Evolutionary conservation across 2,888 invertebrate species (phyloP).

Genomic region (Sarcophaga subvicina): DNA sequence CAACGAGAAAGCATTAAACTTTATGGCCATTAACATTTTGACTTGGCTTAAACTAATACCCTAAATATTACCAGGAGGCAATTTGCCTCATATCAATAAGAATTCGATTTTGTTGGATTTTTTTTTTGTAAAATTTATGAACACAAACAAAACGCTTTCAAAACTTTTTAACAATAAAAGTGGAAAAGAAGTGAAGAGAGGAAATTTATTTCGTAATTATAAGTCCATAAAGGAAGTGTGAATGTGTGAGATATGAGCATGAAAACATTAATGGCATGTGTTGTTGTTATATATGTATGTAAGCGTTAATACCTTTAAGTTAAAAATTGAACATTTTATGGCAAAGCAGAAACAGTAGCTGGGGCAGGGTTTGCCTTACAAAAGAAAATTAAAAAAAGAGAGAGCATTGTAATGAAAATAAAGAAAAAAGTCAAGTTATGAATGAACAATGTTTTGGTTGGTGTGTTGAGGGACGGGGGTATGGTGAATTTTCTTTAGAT

Average conservation of each 20-base stretch:
- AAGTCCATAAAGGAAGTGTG: slow-evolving; percentile 1
- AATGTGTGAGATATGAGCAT: slow-evolving; percentile 7
- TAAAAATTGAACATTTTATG: not conserved
- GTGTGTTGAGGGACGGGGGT: not conserved
- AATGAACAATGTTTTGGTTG: not conserved
- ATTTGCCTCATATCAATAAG: slow-evolving; percentile 19
- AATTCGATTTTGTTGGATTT: not conserved
- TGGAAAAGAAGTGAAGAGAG: not conserved
- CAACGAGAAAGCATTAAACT: not conserved
- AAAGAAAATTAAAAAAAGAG: not conserved
- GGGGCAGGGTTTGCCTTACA: not conserved
- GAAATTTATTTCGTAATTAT: slow-evolving; percentile 32
- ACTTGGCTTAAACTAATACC: slow-evolving; percentile 5
- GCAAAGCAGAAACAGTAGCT: too few species aligned
- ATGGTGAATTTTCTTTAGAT: slow-evolving; percentile 47
- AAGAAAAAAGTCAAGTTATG: slow-evolving; percentile 25
- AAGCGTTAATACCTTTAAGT: not conserved
- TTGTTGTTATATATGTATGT: slow-evolving; percentile 9
- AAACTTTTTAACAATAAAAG: not conserved
- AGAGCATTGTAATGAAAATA: not conserved
- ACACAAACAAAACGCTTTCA: slow-evolving; percentile 17
- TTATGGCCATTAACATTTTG: slow-evolving; percentile 6
- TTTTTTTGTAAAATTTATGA: not conserved
- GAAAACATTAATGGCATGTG: slow-evolving; percentile 33
- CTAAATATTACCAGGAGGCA: not conserved